Evolutionary conservation across 1,140 invertebrate species (phyloP), one percentile per base, ranked within the genome.

Genomic region (Bombus terrestris): DNA sequence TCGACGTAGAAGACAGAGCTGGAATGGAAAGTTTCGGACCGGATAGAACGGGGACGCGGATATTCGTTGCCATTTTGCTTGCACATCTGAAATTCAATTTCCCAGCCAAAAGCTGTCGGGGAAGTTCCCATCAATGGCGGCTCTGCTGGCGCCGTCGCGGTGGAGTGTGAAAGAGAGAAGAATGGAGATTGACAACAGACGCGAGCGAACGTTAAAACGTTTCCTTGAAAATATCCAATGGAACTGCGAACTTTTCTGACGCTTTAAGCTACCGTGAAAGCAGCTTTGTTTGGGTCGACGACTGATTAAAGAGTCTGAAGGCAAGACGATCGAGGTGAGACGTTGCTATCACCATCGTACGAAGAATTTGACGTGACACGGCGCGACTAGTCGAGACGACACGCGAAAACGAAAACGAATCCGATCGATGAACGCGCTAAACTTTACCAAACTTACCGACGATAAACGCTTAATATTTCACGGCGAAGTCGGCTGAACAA

Each of bases 291-390:
- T 64, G 32, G 76, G 59, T 86, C 87, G 78, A 81, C 81, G 81
- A 85, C 81, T 88, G 85, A 90, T 90, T 90, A 90, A 90, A 76
- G 86, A 88, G 86, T 86, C 87, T 74, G 76, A 41, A 37, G 69
- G 69, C 77, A 71, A 35, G 82, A 81, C 77, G 87, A 84, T 86
- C 81, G 82, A 57, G 32, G 18, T 18, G n/a, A 22, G 37, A 64
- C 41, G 72, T 73, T 41, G 72, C 28, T 15, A 43, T 18, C 59
- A 1, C 4, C 28, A n/a, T 18, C 41, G 57, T 28, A 4, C 59
- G 13, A 68, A 68, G 69, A 74, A 81, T 80, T 85, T 64, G 39
- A 62, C 35, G 64, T 28, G 47, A n/a, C 57, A 28, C 9, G 57
- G 13, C 57, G n/a, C 3, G n/a, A 15, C 22, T 32, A 28, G n/a